Percentiles rank a stretch among this genome's conserved stretches.
These are phyloP conservation scores for Drosophila santomea DNA, from an alignment of 1,140 invertebrate genomes.

Conservation along the genomic window DNA sequence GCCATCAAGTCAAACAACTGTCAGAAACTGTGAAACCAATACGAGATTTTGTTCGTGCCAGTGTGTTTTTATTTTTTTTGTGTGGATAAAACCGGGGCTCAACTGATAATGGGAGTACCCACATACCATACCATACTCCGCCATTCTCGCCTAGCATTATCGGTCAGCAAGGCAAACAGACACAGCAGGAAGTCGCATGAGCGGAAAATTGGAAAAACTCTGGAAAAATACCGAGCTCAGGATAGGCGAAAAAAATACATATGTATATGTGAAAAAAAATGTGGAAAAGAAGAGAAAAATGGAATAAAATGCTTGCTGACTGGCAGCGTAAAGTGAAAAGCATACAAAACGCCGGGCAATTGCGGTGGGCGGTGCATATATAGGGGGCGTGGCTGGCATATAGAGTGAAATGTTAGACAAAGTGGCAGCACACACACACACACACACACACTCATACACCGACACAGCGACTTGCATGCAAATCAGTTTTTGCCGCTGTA, in stretches of 20 bases:
- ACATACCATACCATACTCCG: neutral
- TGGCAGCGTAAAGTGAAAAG: conserved; percentile 72
- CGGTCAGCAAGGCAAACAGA: conserved; percentile 62
- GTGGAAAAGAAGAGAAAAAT: conserved; percentile 31
- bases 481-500: conserved; percentile 62
- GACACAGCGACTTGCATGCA: conserved; percentile 34
- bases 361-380: conserved; percentile 26
- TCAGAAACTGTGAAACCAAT: conserved; percentile 65
- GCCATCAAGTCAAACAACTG: conserved; percentile 64
- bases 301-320: conserved; percentile 56
- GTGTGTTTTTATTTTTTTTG: neutral
- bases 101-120: conserved; percentile 54
- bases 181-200: conserved; percentile 68
- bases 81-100: conserved; percentile 36
- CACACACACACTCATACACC: conserved; percentile 5
- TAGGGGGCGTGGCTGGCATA: conserved; percentile 42
- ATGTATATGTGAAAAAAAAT: neutral
- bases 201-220: conserved; percentile 77
- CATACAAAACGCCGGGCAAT: conserved; percentile 71
- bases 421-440: conserved; percentile 55
- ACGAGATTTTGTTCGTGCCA: conserved; percentile 41
- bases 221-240: conserved; percentile 57
- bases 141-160: conserved; percentile 37
- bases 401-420: conserved; percentile 76
- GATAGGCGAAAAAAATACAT: conserved; percentile 5